Conservation (phyloP, 2,797 vertebrate genomes). For the Ceryle rudis region DNA sequence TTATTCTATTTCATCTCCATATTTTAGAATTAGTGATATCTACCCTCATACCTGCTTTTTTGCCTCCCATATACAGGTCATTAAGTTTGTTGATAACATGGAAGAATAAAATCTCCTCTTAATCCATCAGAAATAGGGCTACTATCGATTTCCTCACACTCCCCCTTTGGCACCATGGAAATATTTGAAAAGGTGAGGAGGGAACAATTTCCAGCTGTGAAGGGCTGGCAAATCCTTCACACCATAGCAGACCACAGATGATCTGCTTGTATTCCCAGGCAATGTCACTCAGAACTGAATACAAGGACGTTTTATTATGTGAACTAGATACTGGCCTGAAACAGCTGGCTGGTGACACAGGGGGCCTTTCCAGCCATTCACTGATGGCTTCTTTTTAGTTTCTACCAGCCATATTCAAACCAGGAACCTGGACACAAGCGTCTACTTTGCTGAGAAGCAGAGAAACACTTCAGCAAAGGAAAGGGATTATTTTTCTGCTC, state of each 20-base stretch:
- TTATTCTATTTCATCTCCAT: neutral
- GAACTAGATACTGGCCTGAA: constrained; percentile 10
- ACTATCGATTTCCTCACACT: neutral
- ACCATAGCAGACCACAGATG: neutral
- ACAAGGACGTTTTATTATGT: neutral
- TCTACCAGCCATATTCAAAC: neutral
- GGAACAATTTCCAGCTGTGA: neutral
- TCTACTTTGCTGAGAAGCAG: neutral
- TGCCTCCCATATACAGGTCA: neutral
- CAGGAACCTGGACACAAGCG: neutral
- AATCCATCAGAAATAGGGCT: neutral
- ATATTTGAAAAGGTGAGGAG: neutral
- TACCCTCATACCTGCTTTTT: neutral
- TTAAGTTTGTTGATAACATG: neutral
- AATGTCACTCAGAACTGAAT: constrained; percentile 25
- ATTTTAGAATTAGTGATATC: neutral
- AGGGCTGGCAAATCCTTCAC: neutral
- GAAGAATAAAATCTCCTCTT: neutral
- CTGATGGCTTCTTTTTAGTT: constrained; percentile 30
- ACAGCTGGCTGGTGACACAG: neutral
- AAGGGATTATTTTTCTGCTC: neutral
- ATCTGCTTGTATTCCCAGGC: neutral
- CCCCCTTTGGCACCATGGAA: neutral
- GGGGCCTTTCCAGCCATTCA: neutral
- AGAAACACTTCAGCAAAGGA: neutral